Evolutionary conservation across 2,797 vertebrate species (phyloP).

Genomic region (Acanthis flammea): DNA sequence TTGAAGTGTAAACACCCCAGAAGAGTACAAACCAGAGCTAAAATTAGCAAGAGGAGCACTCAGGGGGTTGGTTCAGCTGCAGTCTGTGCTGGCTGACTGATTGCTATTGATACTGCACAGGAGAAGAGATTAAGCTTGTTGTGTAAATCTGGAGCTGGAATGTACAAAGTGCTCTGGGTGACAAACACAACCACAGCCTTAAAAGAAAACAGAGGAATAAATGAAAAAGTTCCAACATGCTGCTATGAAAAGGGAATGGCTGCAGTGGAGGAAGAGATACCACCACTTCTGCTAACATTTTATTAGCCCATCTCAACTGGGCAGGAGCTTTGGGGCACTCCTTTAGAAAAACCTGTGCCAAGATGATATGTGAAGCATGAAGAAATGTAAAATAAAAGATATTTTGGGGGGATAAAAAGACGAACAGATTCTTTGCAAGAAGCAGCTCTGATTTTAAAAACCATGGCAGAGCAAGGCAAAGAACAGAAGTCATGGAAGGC

Average conservation of each 20-base stretch:
- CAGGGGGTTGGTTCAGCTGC: not conserved
- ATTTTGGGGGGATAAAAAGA: not conserved
- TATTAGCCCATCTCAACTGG: not conserved
- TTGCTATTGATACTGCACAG: not conserved
- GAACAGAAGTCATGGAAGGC: not conserved
- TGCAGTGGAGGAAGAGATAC: not conserved
- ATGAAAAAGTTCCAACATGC: not conserved
- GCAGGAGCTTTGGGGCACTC: not conserved
- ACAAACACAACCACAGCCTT: not conserved
- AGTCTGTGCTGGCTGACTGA: not conserved
- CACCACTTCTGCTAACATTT: accelerated
- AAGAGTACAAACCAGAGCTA: not conserved
- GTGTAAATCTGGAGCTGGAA: constrained; percentile 6
- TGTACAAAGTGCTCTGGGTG: not conserved
- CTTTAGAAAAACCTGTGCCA: not conserved
- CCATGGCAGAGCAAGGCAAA: not conserved
- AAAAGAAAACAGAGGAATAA: not conserved
- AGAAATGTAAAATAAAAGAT: not conserved
- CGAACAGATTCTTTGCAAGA: not conserved
- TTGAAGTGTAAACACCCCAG: not conserved
- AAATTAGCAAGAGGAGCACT: not conserved
- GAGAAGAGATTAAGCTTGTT: not conserved
- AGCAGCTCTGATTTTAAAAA: not conserved
- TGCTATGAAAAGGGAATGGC: not conserved
- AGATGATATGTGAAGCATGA: not conserved